A percentile compares a stretch with the other conserved stretches of the same genome.
Evolutionary conservation across 1,140 invertebrate genomes (phyloP).

Genomic region (Magallana gigas): DNA sequence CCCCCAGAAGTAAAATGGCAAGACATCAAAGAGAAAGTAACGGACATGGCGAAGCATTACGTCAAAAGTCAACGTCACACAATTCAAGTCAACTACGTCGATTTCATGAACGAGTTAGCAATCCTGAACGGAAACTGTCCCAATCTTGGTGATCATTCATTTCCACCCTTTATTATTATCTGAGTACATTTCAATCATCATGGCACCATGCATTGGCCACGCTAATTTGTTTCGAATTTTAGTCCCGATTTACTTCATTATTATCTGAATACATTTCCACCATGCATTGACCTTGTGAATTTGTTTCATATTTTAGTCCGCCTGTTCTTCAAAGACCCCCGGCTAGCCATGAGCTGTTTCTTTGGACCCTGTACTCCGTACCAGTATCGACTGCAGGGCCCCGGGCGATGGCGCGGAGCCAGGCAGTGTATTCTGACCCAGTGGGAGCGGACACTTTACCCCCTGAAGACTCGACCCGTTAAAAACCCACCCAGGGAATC

Average conservation of each 20-base stretch:
- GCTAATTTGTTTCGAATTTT: too few relatives aligned
- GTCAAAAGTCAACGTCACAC: constrained; percentile 69
- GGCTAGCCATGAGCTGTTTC: constrained; percentile 73
- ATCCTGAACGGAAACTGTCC: constrained; percentile 78
- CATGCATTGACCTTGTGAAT: too few relatives aligned
- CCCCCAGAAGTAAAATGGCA: constrained; percentile 64
- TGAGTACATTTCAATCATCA: too few relatives aligned
- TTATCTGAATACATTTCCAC: too few relatives aligned
- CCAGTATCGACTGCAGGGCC: constrained; percentile 80
- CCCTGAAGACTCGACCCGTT: constrained; percentile 63
- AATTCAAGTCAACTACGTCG: constrained; percentile 78
- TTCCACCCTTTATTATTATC: background rate
- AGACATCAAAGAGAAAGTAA: constrained; percentile 67
- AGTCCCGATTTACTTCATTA: too few relatives aligned
- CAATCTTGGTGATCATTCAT: constrained; percentile 67
- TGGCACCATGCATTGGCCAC: too few relatives aligned
- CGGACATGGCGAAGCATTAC: constrained; percentile 66
- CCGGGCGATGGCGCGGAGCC: constrained; percentile 79
- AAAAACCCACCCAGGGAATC: constrained; percentile 4
- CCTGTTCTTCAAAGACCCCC: constrained; percentile 74
- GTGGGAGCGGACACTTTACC: constrained; percentile 57
- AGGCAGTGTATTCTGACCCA: constrained; percentile 73
- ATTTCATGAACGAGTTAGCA: constrained; percentile 80
- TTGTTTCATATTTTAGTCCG: constrained; percentile 52
- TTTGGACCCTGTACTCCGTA: constrained; percentile 80